These are phyloP conservation scores for Xylophagus ater DNA, from an alignment of 2,888 invertebrate genomes.

Conservation along the genomic window DNA sequence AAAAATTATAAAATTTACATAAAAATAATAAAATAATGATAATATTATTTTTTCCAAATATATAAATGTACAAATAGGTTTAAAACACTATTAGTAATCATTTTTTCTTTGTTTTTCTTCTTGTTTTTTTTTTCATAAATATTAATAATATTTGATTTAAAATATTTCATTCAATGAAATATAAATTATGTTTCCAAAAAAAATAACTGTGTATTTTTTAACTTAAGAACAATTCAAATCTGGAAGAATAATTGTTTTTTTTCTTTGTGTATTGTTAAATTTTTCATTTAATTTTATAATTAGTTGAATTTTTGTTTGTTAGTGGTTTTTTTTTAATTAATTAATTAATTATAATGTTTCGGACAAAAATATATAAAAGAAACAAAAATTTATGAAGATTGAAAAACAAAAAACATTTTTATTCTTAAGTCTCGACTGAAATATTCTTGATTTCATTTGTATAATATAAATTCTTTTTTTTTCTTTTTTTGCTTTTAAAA, in stretches of 20 bases:
- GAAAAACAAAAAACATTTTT: conserved; percentile 3
- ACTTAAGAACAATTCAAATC: no score
- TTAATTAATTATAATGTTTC: background rate
- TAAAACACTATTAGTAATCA: conserved; percentile 11
- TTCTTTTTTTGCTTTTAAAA: no score
- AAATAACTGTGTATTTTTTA: no score
- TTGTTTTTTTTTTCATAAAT: no score
- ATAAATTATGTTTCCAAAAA: no score
- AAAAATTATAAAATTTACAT: no score
- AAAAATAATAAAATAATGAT: conserved; percentile 6
- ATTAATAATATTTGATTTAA: no score
- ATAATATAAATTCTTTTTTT: no score
- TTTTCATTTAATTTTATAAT: conserved; percentile 2
- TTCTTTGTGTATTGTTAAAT: no score
- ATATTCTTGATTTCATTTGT: conserved; percentile 1
- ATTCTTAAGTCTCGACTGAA: conserved; percentile 4
- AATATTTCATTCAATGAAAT: no score
- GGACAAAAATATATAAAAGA: background rate
- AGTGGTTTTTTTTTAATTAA: background rate
- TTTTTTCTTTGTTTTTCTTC: no score
- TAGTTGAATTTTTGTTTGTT: conserved; percentile 1
- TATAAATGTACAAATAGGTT: conserved; percentile 19
- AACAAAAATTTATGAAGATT: background rate
- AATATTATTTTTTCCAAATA: conserved; percentile 17
- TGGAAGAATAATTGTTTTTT: no score